phyloP scores from a whole-genome alignment of 2,888 invertebrate genomes.

The Sinotaia quadrata region DNA sequence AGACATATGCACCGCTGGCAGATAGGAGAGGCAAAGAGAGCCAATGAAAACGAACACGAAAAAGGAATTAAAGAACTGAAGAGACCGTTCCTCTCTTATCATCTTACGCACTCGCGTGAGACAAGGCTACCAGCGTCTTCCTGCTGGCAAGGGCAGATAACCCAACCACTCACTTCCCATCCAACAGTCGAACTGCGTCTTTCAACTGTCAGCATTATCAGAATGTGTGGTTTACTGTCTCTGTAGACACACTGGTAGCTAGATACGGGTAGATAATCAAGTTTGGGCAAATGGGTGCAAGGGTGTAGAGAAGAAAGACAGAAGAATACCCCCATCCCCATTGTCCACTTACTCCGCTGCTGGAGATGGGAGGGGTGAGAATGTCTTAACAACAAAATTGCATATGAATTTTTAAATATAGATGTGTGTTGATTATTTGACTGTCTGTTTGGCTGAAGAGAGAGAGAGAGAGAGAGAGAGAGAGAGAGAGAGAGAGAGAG shows the following conservation, averaged over 20 bases:
- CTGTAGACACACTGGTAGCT: neutral
- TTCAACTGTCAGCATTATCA: slow-evolving; percentile 1
- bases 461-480: neutral
- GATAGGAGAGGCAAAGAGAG: too few species aligned
- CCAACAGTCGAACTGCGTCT: slow-evolving; percentile 2
- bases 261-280: neutral
- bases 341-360: too few species aligned
- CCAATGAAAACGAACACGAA: too few species aligned
- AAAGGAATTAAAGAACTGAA: too few species aligned
- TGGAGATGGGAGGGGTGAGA: too few species aligned
- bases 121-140: neutral
- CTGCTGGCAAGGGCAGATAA: neutral
- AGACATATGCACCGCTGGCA: too few species aligned
- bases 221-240: neutral
- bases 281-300: neutral
- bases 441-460: too few species aligned
- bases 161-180: slow-evolving; percentile 5
- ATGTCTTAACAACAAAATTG: too few species aligned
- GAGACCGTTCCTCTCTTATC: too few species aligned
- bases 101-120: neutral
- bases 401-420: too few species aligned
- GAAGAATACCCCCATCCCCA: too few species aligned
- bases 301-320: neutral
- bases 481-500: neutral
- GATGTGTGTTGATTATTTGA: too few species aligned